Base-by-base conservation (phyloP, 2,797 vertebrate genomes). In the Manis pentadactyla region DNA sequence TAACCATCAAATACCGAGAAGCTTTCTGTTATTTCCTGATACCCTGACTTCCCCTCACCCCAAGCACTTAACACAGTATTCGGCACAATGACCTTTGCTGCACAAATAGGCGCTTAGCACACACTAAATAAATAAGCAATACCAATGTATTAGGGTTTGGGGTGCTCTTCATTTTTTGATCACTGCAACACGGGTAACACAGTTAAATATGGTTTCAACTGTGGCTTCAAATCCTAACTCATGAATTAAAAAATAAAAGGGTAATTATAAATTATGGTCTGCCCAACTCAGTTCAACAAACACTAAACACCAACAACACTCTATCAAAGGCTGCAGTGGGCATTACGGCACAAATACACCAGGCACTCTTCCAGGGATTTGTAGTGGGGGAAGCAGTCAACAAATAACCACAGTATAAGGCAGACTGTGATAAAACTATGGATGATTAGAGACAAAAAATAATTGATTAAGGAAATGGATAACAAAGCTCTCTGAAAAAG, bases 151-250 rank as follows among this genome's bases (percentile, higher is more conserved):
- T 23, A 46, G 46, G 39, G 23, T 5, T 34, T 4, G 0, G 19
- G 19, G 15, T 0, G 5, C 25, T n/a, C 34, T 61, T 18, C 21
- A 46, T 12, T 53, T 53, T 15, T 53, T 51, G 29, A 53, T 59
- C 92, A 34, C 0, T 29, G n/a, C 53, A 15, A 86, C 10, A 39
- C 17, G 46, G 71, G 39, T 25, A 29, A 63, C 25, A 68, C 37
- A n/a, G 31, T 51, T 42, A 49, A 29, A 55, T 1, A 59, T 6
- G 25, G 29, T 46, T 59, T 68, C 51, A 53, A 34, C 61, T 51
- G 42, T 46, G 82, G 74, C 87, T 73, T 79, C 81, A 85, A 66
- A 66, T 49, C 8, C 87, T 90, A 69, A 53, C 46, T 81, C 59
- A 59, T 25, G 25, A 86, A 42, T 59, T 29, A 81, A 34, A 66